Evolutionary conservation across 2,113 vertebrate species (phyloP).

Genomic region (Aegithalos caudatus): DNA sequence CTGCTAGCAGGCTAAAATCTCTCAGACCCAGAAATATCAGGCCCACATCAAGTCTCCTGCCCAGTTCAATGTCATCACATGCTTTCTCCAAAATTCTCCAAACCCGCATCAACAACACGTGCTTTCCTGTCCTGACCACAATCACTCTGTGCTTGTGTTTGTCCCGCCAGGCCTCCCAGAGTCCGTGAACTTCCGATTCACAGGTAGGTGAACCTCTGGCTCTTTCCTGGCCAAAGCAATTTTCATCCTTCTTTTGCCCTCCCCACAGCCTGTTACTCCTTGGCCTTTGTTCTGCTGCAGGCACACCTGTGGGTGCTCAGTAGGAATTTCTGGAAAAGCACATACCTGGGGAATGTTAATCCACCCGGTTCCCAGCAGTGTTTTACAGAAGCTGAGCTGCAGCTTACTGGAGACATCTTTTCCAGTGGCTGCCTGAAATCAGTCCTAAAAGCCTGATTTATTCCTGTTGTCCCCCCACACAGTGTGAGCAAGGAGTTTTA

Average conservation of each 20-base stretch:
- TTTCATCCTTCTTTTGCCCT: neutral
- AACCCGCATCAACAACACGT: fast-evolving
- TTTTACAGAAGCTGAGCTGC: neutral
- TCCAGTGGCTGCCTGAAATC: neutral
- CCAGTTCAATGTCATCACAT: neutral
- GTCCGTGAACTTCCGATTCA: slow-evolving; percentile 89
- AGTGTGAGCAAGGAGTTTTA: neutral
- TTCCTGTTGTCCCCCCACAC: neutral
- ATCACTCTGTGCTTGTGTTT: neutral
- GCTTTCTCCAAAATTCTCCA: neutral
- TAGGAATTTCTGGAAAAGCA: neutral
- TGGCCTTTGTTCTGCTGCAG: neutral
- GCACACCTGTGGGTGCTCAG: neutral
- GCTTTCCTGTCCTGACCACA: neutral
- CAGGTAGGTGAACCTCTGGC: slow-evolving; percentile 75
- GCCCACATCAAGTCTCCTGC: too few species aligned
- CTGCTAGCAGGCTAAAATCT: too few species aligned
- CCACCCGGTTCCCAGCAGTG: neutral
- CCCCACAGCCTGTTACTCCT: neutral
- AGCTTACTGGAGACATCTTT: neutral
- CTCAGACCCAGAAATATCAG: too few species aligned
- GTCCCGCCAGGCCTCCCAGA: slow-evolving; percentile 86
- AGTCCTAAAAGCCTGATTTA: neutral
- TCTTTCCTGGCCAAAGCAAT: neutral
- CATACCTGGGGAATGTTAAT: neutral